Conservation (phyloP, 2,888 invertebrate species). For the Volucella inanis region DNA sequence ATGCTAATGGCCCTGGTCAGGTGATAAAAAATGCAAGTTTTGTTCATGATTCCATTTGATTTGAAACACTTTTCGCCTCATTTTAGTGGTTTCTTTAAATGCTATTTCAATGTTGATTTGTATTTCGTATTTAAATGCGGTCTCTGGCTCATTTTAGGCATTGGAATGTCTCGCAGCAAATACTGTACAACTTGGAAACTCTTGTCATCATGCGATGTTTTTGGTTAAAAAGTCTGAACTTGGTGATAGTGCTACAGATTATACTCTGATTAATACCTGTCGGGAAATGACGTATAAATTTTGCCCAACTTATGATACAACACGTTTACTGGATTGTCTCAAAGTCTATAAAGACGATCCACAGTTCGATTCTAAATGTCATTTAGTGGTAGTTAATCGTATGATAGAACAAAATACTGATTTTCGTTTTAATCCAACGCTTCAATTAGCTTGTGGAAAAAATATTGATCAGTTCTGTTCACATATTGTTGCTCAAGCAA, state of each 20-base stretch:
- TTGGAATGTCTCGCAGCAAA: constrained; percentile 90
- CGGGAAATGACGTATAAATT: constrained; percentile 93
- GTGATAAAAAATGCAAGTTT: constrained; percentile 82
- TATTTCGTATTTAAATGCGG: not conserved
- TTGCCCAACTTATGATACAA: constrained; percentile 89
- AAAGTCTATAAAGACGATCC: constrained; percentile 90
- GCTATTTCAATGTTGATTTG: not conserved
- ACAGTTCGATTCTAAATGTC: constrained; percentile 92
- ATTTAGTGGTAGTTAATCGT: constrained; percentile 91
- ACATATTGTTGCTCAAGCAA: constrained; percentile 84
- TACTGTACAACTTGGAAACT: constrained; percentile 86
- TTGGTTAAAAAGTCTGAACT: constrained; percentile 93
- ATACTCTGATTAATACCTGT: constrained; percentile 92
- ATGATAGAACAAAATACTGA: constrained; percentile 96
- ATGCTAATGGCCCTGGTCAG: constrained; percentile 87
- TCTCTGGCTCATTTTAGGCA: constrained; percentile 84
- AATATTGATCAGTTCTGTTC: constrained; percentile 91
- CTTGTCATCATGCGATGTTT: constrained; percentile 92
- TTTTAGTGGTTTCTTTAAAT: not conserved
- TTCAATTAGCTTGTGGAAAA: constrained; percentile 90
- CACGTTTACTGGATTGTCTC: constrained; percentile 89
- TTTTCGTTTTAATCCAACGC: constrained; percentile 93
- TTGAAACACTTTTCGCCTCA: constrained; percentile 20
- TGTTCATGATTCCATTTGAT: constrained; percentile 31
- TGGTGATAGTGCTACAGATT: constrained; percentile 93